Base-by-base conservation (phyloP, 2,888 invertebrate genomes). In the Sycophila texana region DNA sequence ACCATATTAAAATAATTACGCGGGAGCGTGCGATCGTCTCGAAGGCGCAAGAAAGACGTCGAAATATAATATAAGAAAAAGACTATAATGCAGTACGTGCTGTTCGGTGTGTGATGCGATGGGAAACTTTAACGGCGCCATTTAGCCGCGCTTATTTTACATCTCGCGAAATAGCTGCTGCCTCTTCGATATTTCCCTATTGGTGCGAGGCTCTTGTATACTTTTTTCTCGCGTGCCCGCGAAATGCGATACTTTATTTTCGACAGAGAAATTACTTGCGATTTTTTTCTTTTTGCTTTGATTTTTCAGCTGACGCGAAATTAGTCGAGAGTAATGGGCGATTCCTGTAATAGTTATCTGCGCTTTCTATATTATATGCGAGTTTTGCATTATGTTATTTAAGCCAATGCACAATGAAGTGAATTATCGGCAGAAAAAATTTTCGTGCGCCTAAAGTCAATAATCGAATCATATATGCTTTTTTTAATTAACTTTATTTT, bases 111-210 rank as follows among this genome's bases (percentile, higher is more conserved):
- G 51, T 61, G 60, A 72, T 60, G 51, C 51, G 60, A 72, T 61
- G 61, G 26, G 61, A 72, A 72, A 72, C 61, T 72, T 51, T 49
- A 72, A 61, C 51, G n/a, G 26, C 30, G 61, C 51, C n/a, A 61
- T 72, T 39, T 71, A 71, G 58, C 30, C 18, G 60, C 71, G 49
- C 49, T 71, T 60, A 60, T n/a, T 70, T 70, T 72, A 10, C n/a
- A 39, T 61, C 49, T 39, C 61, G 13, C 26, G 22, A 51, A 39
- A 39, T 39, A 39, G 53, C 51, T 22, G 14, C 26, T 39, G 7
- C 39, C 26, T 26, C 26, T 26, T 26, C 26, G 26, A 26, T 26
- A 1, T 26, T 26, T 26, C 26, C 26, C n/a, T n/a, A n/a, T 26
- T 26, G 1, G 26, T 3, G 26, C 7, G 7, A 39, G 39, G 39